Evolutionary conservation across 92 coral and sea anemone species (phyloP).

Genomic region (Epizoanthus fatuus): DNA sequence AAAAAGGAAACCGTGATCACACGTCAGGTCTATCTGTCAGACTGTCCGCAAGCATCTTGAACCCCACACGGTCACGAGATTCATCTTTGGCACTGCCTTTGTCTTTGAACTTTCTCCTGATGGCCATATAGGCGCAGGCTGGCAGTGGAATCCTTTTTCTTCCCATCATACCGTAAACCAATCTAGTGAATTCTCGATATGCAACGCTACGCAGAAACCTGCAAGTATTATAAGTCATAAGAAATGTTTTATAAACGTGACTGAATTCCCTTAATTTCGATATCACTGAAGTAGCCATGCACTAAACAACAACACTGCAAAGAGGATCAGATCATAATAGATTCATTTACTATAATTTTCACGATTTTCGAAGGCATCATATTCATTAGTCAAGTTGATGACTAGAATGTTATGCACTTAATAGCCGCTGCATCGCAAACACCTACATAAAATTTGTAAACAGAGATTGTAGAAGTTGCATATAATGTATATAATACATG

Average conservation of each 20-base stretch:
- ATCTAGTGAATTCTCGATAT: slow-evolving; percentile 44
- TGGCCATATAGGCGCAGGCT: slow-evolving; percentile 49
- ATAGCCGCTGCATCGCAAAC: no score
- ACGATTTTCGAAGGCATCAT: neutral
- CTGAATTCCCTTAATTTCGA: neutral
- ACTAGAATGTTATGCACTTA: neutral
- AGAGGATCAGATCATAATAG: neutral
- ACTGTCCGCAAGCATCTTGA: neutral
- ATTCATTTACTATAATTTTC: neutral
- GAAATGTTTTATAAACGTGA: neutral
- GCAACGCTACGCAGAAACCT: slow-evolving; percentile 43
- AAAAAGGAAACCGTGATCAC: no score
- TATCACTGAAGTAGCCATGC: neutral
- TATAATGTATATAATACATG: no score
- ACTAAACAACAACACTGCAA: neutral
- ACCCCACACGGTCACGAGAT: neutral
- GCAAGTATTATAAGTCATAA: neutral
- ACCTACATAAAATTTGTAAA: no score
- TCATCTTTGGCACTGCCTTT: neutral
- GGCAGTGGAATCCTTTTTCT: slow-evolving; percentile 41
- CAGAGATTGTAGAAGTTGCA: no score
- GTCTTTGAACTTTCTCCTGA: neutral
- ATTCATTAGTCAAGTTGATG: neutral
- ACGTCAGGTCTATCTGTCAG: neutral
- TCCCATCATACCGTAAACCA: slow-evolving; percentile 49